Conservation (phyloP, 92 coral and sea anemone species). For the Epizoanthus stellaris region DNA sequence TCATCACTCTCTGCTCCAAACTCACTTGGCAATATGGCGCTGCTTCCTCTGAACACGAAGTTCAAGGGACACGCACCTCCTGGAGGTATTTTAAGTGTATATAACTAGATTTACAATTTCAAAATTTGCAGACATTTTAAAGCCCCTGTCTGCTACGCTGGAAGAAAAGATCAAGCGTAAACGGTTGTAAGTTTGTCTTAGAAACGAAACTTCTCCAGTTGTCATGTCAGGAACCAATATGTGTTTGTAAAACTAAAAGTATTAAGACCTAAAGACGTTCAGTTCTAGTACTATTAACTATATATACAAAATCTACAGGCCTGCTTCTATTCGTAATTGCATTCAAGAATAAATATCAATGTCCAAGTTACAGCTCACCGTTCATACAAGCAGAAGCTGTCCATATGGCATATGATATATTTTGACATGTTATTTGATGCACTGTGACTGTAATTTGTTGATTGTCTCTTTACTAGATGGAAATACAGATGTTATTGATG, state of each 20-base stretch:
- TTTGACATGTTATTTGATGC: neutral
- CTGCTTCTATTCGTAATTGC: no score
- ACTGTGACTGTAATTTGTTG: neutral
- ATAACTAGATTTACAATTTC: neutral
- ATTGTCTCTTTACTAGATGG: slow-evolving; percentile 64
- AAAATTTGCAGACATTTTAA: neutral
- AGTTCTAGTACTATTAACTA: no score
- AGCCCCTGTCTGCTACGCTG: neutral
- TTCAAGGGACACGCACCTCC: slow-evolving; percentile 98
- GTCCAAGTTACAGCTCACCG: no score
- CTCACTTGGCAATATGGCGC: slow-evolving; percentile 97
- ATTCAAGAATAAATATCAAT: no score
- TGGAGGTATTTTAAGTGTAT: slow-evolving; percentile 72
- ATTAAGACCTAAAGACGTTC: no score
- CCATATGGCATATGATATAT: neutral
- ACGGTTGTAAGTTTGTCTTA: neutral
- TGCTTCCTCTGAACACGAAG: slow-evolving; percentile 91
- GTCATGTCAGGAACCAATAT: no score
- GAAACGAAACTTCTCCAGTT: no score
- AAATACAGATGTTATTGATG: slow-evolving; percentile 86
- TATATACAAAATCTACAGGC: no score
- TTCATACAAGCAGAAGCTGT: no score
- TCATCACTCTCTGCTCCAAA: slow-evolving; percentile 83
- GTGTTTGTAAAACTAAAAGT: no score
- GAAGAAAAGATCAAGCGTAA: neutral